A percentile compares a stretch with the other conserved stretches of the same genome.
Conservation (phyloP, 2,797 vertebrate species). For the Urocyon cinereoargenteus region DNA sequence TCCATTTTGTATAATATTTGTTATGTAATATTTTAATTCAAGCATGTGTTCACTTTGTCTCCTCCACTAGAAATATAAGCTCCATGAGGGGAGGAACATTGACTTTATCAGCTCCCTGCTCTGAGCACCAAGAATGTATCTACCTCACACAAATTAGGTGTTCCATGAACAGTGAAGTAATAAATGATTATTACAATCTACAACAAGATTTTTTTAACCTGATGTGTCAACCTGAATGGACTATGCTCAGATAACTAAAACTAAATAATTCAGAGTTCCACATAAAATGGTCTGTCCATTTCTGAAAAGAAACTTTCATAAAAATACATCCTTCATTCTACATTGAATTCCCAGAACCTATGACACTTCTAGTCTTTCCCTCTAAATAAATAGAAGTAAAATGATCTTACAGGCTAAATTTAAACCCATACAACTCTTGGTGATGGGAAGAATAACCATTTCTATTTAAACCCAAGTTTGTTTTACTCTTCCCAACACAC, state of each 20-base stretch:
- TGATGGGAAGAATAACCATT: not conserved
- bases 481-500: not conserved
- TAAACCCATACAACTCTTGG: not conserved
- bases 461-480: not conserved
- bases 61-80: not conserved
- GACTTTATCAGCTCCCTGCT: not conserved
- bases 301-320: not conserved
- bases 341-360: constrained; percentile 22
- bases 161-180: not conserved
- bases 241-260: constrained; percentile 7
- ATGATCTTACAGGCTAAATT: not conserved
- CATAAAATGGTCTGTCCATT: not conserved
- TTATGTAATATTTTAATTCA: not conserved
- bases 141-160: not conserved
- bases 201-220: not conserved
- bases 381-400: constrained; percentile 38
- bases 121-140: not conserved
- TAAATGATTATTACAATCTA: not conserved
- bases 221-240: not conserved
- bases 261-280: not conserved
- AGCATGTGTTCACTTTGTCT: not conserved
- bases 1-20: not conserved
- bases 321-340: not conserved
- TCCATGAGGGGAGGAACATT: not conserved
- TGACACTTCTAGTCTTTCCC: not conserved